Evolutionary conservation across 2,888 invertebrate genomes (phyloP), one percentile per base, ranked within the genome.

Genomic region (Eugnorisma glareosa): DNA sequence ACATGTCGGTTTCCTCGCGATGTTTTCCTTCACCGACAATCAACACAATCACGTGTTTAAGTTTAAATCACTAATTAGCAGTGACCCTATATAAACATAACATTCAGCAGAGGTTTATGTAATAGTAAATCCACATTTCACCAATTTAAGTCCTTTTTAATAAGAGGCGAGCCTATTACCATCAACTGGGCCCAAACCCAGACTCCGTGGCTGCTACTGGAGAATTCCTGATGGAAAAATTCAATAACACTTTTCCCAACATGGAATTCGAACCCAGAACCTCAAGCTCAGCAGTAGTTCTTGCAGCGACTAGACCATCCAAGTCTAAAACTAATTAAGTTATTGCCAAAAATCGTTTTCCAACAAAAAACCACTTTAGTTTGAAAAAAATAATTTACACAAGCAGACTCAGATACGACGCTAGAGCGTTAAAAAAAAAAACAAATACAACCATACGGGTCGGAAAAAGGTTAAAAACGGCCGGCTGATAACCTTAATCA

Each of bases 401-500:
- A 84, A 69, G 68, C 84, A 68, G 1, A 72, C 28, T 37, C 75
- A 40, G 48, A 67, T 35, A 37, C 18, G 1, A 18, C 67, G 31
- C 71, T 66, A 75, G 57, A 64, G 78, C 24, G 40, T 45, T 68
- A 54, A 72, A 71, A 72, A 80, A 70, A 51, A 73, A 83, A 70
- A 67, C 59, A 70, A 76, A 81, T 37, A 83, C 76, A 79, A 76
- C 74, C 73, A 81, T 81, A 77, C 71, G 81, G 73, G 76, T 81
- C 24, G 74, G 57, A 51, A 81, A 86, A 88, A 73, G 79, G 85
- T 83, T 84, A 79, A 88, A 87, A 86, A 76, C 78, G 77, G 70
- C 73, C 73, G 64, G 18, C 74, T 80, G 88, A 88, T 89, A 86
- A 84, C 86, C 83, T 77, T 89, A 88, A 88, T 88, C 89, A 86